Conservation (phyloP, 1,140 invertebrate species). For the Solenopsis invicta region DNA sequence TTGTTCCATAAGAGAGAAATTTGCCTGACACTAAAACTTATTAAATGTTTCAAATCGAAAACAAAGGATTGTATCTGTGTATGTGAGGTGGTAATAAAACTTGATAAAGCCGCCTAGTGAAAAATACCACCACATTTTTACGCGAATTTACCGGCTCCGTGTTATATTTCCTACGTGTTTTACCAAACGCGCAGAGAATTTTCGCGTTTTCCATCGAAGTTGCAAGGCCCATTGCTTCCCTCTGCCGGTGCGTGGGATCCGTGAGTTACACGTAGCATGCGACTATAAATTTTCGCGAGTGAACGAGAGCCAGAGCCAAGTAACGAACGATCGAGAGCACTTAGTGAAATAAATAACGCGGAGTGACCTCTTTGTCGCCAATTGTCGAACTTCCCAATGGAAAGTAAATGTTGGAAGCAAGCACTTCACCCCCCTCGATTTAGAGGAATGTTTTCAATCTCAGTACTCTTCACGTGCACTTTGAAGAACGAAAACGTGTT, state of each 20-base stretch:
- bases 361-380: slow-evolving; percentile 85
- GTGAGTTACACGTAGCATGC: slow-evolving; percentile 69
- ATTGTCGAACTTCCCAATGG: slow-evolving; percentile 84
- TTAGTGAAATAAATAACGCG: slow-evolving; percentile 86
- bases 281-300: slow-evolving; percentile 77
- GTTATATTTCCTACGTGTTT: slow-evolving; percentile 65
- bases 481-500: slow-evolving; percentile 36
- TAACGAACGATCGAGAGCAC: slow-evolving; percentile 85
- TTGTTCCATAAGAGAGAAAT: not conserved
- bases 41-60: not conserved
- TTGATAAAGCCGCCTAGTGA: slow-evolving; percentile 37
- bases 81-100: slow-evolving; percentile 32
- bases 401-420: slow-evolving; percentile 74
- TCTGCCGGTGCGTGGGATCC: slow-evolving; percentile 48
- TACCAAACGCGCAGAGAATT: slow-evolving; percentile 62
- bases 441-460: slow-evolving; percentile 74
- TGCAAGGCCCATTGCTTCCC: slow-evolving; percentile 66
- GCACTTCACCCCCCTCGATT: slow-evolving; percentile 69
- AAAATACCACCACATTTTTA: slow-evolving; percentile 56
- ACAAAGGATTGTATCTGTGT: not conserved
- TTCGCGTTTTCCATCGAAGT: slow-evolving; percentile 64
- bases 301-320: slow-evolving; percentile 81
- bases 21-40: not conserved
- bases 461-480: slow-evolving; percentile 50
- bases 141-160: slow-evolving; percentile 41